Percentiles rank a stretch among this genome's conserved stretches.
phyloP scores from a whole-genome alignment of 1,140 invertebrate species.

The Heliconius congener region DNA sequence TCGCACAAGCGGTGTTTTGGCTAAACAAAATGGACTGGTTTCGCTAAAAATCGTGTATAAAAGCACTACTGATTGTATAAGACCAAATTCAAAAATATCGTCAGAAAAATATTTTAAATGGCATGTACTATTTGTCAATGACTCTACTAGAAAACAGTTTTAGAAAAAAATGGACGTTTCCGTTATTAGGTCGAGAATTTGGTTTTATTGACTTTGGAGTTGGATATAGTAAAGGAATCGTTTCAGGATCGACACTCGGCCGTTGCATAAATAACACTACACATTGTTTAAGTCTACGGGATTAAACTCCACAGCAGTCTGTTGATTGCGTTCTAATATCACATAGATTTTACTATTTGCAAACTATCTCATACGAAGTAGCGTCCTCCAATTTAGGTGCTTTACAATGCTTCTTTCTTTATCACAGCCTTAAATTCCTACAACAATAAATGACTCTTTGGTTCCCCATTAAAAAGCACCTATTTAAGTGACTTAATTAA shows the following conservation, averaged over 20 bases:
- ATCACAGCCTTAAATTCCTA: slow-evolving; percentile 69
- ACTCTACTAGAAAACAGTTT: slow-evolving; percentile 77
- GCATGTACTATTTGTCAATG: slow-evolving; percentile 68
- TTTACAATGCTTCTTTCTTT: slow-evolving; percentile 52
- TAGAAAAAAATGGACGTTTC: slow-evolving; percentile 80
- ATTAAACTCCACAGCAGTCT: slow-evolving; percentile 58
- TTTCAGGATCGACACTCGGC: slow-evolving; percentile 26
- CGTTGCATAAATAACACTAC: slow-evolving; percentile 22
- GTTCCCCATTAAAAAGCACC: slow-evolving; percentile 53
- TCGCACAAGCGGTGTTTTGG: slow-evolving; percentile 73
- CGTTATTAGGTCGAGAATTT: slow-evolving; percentile 77
- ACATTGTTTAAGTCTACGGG: slow-evolving; percentile 37
- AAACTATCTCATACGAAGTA: slow-evolving; percentile 70
- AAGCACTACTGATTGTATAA: slow-evolving; percentile 79
- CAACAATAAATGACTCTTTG: slow-evolving; percentile 57
- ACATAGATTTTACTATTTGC: slow-evolving; percentile 75
- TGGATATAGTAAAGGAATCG: slow-evolving; percentile 63
- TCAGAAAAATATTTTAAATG: slow-evolving; percentile 79
- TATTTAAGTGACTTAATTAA: slow-evolving; percentile 11
- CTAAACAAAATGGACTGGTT: slow-evolving; percentile 80
- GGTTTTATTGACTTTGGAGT: slow-evolving; percentile 61
- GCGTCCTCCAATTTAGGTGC: slow-evolving; percentile 44
- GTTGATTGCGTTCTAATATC: slow-evolving; percentile 66
- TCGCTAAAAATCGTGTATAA: slow-evolving; percentile 78
- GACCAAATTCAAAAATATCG: slow-evolving; percentile 75